These are phyloP conservation scores for Sminthurinus aureus DNA, from an alignment of 2,888 invertebrate species.

Conservation along the genomic window DNA sequence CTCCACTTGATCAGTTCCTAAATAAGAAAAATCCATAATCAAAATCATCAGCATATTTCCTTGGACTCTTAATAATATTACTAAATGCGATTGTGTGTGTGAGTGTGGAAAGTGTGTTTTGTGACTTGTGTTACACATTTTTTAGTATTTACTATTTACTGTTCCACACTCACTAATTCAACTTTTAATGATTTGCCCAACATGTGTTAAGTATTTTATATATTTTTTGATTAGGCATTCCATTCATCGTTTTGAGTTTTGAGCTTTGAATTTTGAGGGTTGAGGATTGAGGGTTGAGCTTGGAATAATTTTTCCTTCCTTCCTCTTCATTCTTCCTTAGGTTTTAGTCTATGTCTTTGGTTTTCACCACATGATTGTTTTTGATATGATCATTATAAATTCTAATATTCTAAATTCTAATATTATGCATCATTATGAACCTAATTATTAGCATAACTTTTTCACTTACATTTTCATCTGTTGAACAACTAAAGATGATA, in stretches of 20 bases:
- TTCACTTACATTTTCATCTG: no score
- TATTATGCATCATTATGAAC: no score
- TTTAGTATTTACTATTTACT: not conserved
- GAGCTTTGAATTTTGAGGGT: not conserved
- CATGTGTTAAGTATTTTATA: no score
- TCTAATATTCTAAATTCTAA: no score
- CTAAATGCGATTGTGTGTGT: not conserved
- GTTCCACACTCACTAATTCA: not conserved
- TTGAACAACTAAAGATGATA: no score
- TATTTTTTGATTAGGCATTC: no score
- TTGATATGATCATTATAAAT: not conserved
- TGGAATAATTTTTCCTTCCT: not conserved
- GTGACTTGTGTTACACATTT: no score
- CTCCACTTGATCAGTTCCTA: not conserved
- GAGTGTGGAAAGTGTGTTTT: no score
- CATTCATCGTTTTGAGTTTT: no score
- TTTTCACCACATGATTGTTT: not conserved
- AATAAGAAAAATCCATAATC: not conserved
- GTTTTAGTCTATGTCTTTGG: not conserved
- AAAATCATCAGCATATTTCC: not conserved
- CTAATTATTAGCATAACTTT: no score
- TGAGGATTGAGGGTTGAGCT: no score
- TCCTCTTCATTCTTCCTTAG: not conserved
- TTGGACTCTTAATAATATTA: slow-evolving; percentile 7
- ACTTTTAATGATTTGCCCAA: not conserved